Percentiles rank a stretch among this genome's conserved stretches.
phyloP scores from a whole-genome alignment of 2,888 invertebrate species.

The Lumbricus terrestris region DNA sequence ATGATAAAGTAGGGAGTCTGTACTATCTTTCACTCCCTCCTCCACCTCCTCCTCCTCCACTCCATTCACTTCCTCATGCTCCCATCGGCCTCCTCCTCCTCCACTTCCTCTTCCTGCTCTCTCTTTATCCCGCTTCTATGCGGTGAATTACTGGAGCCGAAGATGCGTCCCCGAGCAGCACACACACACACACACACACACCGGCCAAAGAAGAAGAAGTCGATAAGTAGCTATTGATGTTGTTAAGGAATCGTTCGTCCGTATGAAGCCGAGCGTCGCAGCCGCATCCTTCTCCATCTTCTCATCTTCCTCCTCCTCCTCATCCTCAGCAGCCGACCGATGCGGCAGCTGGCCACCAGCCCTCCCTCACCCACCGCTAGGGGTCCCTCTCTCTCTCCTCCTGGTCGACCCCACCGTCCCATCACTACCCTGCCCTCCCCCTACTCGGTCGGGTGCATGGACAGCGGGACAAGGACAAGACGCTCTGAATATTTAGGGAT shows the following conservation, averaged over 20 bases:
- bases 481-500: not conserved
- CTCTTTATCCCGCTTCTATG: not conserved
- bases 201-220: too few relatives aligned
- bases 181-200: too few relatives aligned
- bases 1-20: not conserved
- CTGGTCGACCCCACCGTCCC: not conserved
- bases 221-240: constrained; percentile 13
- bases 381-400: constrained; percentile 6
- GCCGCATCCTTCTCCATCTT: too few relatives aligned
- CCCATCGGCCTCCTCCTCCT: constrained; percentile 16
- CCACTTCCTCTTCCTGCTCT: not conserved
- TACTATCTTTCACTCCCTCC: not conserved
- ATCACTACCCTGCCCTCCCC: not conserved
- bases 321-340: not conserved
- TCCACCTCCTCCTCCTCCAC: constrained; percentile 16
- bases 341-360: not conserved
- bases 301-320: too few relatives aligned
- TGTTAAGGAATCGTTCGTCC: not conserved
- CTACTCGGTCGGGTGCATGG: not conserved
- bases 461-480: not conserved
- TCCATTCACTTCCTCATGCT: constrained; percentile 11
- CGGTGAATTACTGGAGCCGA: not conserved
- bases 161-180: not conserved
- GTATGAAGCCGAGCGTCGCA: not conserved
- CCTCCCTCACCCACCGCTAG: not conserved